These are phyloP conservation scores for Tetragonula carbonaria DNA, from an alignment of 2,888 invertebrate genomes.

Conservation along the genomic window DNA sequence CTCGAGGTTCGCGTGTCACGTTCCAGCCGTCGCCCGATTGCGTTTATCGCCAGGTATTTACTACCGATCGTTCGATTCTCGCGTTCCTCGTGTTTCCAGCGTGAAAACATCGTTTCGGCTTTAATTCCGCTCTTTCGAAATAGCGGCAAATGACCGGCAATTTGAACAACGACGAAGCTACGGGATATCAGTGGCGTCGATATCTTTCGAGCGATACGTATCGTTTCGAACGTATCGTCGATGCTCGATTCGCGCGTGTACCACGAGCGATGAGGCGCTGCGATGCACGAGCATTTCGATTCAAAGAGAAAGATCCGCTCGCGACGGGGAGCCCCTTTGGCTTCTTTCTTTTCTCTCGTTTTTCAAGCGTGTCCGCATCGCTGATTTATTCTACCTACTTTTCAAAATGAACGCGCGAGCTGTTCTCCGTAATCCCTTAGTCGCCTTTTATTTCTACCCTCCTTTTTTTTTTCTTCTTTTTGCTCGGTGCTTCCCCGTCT, in stretches of 20 bases:
- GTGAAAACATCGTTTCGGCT: background rate
- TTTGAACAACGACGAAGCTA: too few relatives aligned
- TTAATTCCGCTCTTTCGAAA: background rate
- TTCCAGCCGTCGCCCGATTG: conserved; percentile 5
- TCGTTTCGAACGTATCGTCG: conserved; percentile 10
- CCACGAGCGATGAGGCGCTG: background rate
- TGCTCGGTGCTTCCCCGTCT: background rate
- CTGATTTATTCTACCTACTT: conserved; percentile 64
- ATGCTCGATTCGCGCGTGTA: background rate
- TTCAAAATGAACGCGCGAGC: conserved; percentile 60
- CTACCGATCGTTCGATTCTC: conserved; percentile 1
- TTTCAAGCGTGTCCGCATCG: conserved; percentile 35
- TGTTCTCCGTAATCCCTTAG: conserved; percentile 44
- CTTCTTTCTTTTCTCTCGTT: conserved; percentile 2
- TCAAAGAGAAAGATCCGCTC: conserved; percentile 8
- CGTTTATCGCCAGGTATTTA: conserved; percentile 25
- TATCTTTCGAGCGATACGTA: too few relatives aligned
- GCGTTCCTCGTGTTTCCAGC: background rate
- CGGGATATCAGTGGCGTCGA: too few relatives aligned
- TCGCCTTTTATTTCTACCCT: conserved; percentile 25
- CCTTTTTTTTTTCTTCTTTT: background rate
- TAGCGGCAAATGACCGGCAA: too few relatives aligned
- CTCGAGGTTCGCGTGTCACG: conserved; percentile 32
- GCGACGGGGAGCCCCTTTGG: conserved; percentile 12
- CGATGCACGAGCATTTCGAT: background rate